These are phyloP conservation scores for Pyrrhura leucotis DNA, from an alignment of 2,797 vertebrate genomes.

Conservation along the genomic window DNA sequence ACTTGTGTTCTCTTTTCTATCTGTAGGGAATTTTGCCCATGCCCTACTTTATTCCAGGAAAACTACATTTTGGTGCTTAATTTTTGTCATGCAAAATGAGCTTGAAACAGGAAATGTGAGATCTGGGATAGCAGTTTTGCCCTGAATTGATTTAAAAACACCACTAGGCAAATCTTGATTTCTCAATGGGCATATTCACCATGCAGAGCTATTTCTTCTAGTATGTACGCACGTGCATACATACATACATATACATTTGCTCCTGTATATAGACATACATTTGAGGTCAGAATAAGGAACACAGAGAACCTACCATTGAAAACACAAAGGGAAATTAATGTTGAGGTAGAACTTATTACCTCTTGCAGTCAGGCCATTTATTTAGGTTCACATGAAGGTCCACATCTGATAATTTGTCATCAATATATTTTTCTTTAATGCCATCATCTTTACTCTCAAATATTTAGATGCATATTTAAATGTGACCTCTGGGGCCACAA, in stretches of 20 bases:
- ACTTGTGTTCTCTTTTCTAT: not conserved
- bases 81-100: not conserved
- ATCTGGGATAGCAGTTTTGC: not conserved
- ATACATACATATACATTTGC: not conserved
- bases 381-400: not conserved
- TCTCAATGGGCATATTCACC: not conserved
- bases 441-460: not conserved
- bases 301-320: not conserved
- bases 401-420: not conserved
- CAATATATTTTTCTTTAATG: not conserved
- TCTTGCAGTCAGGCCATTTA: not conserved
- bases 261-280: not conserved
- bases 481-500: not conserved
- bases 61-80: not conserved
- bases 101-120: not conserved
- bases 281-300: not conserved
- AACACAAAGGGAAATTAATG: not conserved
- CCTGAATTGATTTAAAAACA: not conserved
- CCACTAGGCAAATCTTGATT: not conserved
- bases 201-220: not conserved
- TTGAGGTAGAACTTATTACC: not conserved
- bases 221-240: not conserved
- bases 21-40: not conserved
- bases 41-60: not conserved
- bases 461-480: conserved; percentile 4